These are phyloP conservation scores for Chaenodraco wilsoni DNA, from an alignment of 2,797 vertebrate species.

Conservation along the genomic window DNA sequence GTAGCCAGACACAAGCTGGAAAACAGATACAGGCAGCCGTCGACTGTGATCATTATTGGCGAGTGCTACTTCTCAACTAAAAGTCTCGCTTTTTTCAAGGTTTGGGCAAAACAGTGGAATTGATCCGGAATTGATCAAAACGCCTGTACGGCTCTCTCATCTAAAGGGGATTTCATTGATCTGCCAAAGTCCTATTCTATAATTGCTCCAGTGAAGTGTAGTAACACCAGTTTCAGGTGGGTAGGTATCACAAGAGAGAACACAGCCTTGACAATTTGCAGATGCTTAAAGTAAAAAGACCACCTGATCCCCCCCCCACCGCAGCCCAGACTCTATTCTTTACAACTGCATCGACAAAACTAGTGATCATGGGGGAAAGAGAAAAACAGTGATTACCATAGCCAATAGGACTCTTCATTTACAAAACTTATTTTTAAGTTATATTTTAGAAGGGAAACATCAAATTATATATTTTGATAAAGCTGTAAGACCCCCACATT, in stretches of 20 bases:
- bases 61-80: constrained; percentile 54
- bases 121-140: constrained; percentile 78
- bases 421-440: constrained; percentile 21
- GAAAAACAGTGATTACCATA: constrained; percentile 19
- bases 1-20: constrained; percentile 52
- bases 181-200: constrained; percentile 75
- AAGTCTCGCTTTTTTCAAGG: constrained; percentile 65
- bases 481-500: constrained; percentile 61
- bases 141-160: constrained; percentile 67
- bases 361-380: constrained; percentile 28
- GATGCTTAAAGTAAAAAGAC: constrained; percentile 68
- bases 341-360: constrained; percentile 38
- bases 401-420: background rate
- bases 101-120: constrained; percentile 75
- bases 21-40: constrained; percentile 48
- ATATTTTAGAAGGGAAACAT: constrained; percentile 27
- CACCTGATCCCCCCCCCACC: constrained; percentile 2
- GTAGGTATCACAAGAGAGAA: constrained; percentile 72
- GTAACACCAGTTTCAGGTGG: constrained; percentile 75
- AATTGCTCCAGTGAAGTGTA: constrained; percentile 79
- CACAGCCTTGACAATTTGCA: constrained; percentile 71
- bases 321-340: constrained; percentile 37
- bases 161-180: constrained; percentile 81
- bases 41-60: constrained; percentile 60
- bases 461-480: constrained; percentile 58